Base-by-base conservation (phyloP, 1,140 invertebrate genomes). In the Meloidogyne exigua region DNA sequence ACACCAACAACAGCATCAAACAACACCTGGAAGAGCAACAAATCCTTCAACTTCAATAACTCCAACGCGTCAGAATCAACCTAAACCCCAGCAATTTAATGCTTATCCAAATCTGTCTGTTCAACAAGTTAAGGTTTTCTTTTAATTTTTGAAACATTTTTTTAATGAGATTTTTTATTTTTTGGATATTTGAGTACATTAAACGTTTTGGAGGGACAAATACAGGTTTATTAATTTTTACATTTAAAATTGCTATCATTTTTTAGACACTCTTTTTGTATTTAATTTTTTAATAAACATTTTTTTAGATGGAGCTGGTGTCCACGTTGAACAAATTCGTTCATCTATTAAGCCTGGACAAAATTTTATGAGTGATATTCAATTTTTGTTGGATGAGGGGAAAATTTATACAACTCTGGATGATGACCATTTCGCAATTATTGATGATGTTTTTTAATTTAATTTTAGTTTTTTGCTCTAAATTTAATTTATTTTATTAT, bases 331-430 rank as follows among this genome's bases (percentile, higher is more conserved):
- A 32, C 21, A 68, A 42, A 68, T 68, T 42, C 15, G 39, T 0
- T 4, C 66, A n/a, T 18, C 66, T 5, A n/a, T 68, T 32, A 42
- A 42, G 5, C 66, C 66, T 32, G 28, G 39, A 32, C 28, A 32
- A n/a, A 18, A 42, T 42, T 68, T 68, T 42, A 32, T 36, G 66
- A 21, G 15, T n/a, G 66, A 68, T 21, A 36, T 68, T 32, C 28
- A 32, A 32, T 36, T n/a, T 68, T 68, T 68, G 66, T 42, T 68
- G 21, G 66, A 68, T 21, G 66, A 68, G 9, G 66, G 66, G 1
- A 32, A 36, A 9, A 42, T 68, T 42, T 68, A 68, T 42, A 36
- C 66, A 42, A 68, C 66, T 68, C 7, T 68, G 28, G 66, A 42
- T 68, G 66, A 57, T 57, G 49, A 57, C n/a, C 49, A 57, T n/a